Evolutionary conservation across 1,140 invertebrate genomes (phyloP), one percentile per base, ranked within the genome.

Genomic region (Aporrectodea caliginosa): DNA sequence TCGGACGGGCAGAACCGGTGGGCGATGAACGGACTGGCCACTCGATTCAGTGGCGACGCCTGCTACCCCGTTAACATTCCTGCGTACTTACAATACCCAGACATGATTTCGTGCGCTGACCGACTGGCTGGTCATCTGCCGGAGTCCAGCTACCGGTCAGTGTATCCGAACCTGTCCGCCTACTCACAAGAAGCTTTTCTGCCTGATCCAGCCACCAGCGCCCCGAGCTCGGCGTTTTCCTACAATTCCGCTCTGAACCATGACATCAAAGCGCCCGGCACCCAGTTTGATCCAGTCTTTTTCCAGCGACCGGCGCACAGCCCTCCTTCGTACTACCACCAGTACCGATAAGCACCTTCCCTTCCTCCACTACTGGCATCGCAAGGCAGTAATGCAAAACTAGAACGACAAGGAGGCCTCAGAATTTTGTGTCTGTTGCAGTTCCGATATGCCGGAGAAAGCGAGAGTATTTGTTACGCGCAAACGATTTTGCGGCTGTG

Each of bases 301-400:
- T 58, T 58, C 43, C 43, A 58, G 43, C 43, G 43, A 58, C 43
- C 43, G 43, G 43, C 43, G 43, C 43, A 58, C 43, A 58, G 43
- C 22, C 43, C 43, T 6, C 43, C 43, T 6, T 58, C 43, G 22
- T 58, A 58, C 43, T 58, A 58, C 22, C 43, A 58, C 43, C 43
- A 58, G 43, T 58, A 58, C 22, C 43, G 43, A 58, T 58, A 58
- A 58, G 43, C 43, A 58, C 6, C 43, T 58, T n/a, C n/a, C n/a
- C n/a, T n/a, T n/a, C n/a, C n/a, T n/a, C n/a, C n/a, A n/a, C n/a
- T n/a, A n/a, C n/a, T n/a, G n/a, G n/a, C n/a, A n/a, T n/a, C n/a
- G n/a, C n/a, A n/a, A n/a, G n/a, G n/a, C n/a, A n/a, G n/a, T n/a
- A n/a, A n/a, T n/a, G n/a, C n/a, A n/a, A n/a, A n/a, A n/a, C n/a